Conservation (phyloP, 2,113 vertebrate genomes). For the Nothoprocta perdicaria region DNA sequence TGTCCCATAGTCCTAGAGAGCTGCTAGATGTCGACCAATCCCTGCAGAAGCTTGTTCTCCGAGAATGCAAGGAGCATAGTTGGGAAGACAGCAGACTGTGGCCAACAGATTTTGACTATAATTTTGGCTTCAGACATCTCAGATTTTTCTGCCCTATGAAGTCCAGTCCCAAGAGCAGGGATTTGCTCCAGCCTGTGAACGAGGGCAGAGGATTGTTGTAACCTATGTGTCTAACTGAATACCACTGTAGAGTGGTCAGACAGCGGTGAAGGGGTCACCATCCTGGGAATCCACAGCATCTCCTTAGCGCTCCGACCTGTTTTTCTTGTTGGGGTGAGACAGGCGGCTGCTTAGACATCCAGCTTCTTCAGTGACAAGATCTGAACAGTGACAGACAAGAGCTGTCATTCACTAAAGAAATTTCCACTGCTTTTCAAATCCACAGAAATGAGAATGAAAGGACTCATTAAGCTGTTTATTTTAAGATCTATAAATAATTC, state of each 20-base stretch:
- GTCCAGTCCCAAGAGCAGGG: not conserved
- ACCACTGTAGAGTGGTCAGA: not conserved
- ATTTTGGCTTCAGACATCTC: not conserved
- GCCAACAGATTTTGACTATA: not conserved
- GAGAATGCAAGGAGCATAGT: not conserved
- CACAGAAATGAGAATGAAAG: not conserved
- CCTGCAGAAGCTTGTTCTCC: not conserved
- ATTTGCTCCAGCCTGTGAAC: not conserved
- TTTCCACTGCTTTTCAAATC: not conserved
- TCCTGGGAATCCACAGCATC: not conserved
- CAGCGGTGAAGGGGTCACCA: not conserved
- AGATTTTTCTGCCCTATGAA: not conserved
- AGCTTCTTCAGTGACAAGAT: not conserved
- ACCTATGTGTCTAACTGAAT: not conserved
- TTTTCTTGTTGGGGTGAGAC: not conserved
- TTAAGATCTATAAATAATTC: not conserved
- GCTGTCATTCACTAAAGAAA: not conserved
- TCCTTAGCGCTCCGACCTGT: not conserved
- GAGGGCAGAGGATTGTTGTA: not conserved
- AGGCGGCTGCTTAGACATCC: not conserved
- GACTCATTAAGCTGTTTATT: not conserved
- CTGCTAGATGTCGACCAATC: accelerated
- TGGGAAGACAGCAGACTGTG: not conserved
- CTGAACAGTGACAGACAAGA: not conserved
- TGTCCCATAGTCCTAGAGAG: not conserved